Evolutionary conservation across 92 coral and sea anemone species (phyloP), one percentile per base, ranked within the genome.

Genomic region (Meandrina meandrites): DNA sequence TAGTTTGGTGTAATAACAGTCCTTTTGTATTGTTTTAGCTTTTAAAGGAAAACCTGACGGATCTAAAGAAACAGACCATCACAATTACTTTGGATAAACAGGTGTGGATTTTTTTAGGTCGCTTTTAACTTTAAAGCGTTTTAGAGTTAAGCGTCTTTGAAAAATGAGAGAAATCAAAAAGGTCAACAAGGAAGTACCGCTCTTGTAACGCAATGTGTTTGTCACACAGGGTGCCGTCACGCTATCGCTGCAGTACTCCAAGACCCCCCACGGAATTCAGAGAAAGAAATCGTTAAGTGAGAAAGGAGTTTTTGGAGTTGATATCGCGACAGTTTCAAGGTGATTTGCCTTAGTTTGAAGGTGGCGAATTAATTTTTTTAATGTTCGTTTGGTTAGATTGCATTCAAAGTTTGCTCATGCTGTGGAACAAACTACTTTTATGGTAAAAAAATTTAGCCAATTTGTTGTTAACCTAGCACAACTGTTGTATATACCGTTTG

Each of bases 231-330:
- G 99, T 5, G 98, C 98, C 31, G 89, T 97, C 87, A 93, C 96
- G 91, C 91, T 97, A 45, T 95, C 99, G 37, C 84, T 97, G 21
- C 99, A 97, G 90, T 97, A 93, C 90, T 95, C 95, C 78, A 89
- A 90, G 47, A 92, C 98, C n/a, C 79, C 91, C 37, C 92, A 95
- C 56, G 98, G 98, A 45, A 91, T 97, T 79, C 97, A 95, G 69
- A 92, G 98, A 67, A 97, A 91, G 84, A 96, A 94, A 3, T 97
- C 99, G 31, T 79, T 90, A 30, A 89, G 93, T 57, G 91, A 91
- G 37, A 90, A 90, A 57, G 99, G 99, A 32, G 98, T 97, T 60
- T 97, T 97, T 76, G 99, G 99, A 56, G 99, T 97, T 71, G 98
- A 96, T 69, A 90, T 97, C 74, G 94, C 88, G 24, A 86, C 82